Evolutionary conservation across 2,797 vertebrate species (phyloP), one percentile per base, ranked within the genome.

Genomic region (Sebastes itinus): DNA sequence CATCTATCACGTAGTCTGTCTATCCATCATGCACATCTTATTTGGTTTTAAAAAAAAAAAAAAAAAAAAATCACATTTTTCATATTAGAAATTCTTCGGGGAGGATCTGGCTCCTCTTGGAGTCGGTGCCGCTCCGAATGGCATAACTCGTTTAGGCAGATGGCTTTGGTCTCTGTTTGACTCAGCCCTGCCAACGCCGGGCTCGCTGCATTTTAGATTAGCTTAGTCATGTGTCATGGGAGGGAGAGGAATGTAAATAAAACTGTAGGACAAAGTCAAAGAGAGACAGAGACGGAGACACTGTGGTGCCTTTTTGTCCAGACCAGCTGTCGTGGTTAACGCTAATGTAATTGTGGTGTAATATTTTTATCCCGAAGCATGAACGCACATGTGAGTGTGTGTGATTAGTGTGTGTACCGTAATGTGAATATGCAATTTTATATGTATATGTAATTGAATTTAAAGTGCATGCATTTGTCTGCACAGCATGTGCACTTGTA

Each of bases 241-340:
- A 87, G 81, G 62, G 56, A 61, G 38, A 90, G 80, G 71, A 87
- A 92, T 87, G 87, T 92, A 90, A 93, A 94, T 92, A 89, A 87
- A 89, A 82, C 42, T 73, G 70, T 63, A 75, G 75, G 86, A 85
- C 84, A 88, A 85, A 88, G 87, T 90, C 78, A 68, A 72, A 28
- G 78, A 86, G 72, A 61, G 72, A 76, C 59, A 59, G 85, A 80
- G 74, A 76, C 32, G 7, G 85, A 87, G 90, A 90, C 72, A 14
- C 64, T 54, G 77, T 75, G 90, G 90, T 90, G 93, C 87, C 86
- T 85, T 84, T 89, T 81, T 81, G 88, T 92, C 92, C 88, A 88
- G 91, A 92, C 90, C 90, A 87, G 88, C 90, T 90, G 86, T 80
- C 77, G 68, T 87, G 83, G 85, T 68, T 65, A 83, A 89, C 52